Evolutionary conservation across 2,797 vertebrate species (phyloP), one percentile per base, ranked within the genome.

Genomic region (Artibeus lituratus): DNA sequence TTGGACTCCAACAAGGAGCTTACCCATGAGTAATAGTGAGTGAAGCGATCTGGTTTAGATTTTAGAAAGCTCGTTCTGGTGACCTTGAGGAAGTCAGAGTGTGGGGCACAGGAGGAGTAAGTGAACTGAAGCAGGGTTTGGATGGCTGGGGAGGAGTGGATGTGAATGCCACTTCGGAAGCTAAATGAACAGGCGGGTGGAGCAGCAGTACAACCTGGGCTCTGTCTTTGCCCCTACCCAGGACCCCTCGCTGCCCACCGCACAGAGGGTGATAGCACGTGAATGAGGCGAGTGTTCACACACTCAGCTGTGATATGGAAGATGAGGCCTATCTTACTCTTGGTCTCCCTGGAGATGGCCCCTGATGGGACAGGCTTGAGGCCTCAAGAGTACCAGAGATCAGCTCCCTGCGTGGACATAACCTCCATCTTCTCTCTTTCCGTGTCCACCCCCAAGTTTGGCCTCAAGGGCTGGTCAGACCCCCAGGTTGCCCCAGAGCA

Each of bases 391-490:
- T 42, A 69, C 78, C 29, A 67, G 78, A 80, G 70, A 94, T 86
- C 39, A 89, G 44, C 67, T 39, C 2, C 85, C 86, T 53, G 21
- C 8, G 0, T 5, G 86, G 73, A 59, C 90, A 95, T 35, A 51
- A 59, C 53, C 51, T 91, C 69, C 26, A 65, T 51, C 87, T 72
- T 87, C 72, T 88, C 67, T 89, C 62, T 89, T 80, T 93, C 81
- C 69, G n/a, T 51, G 84, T 92, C 85, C 42, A 70, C 11, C 39
- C 47, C 88, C 65, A 12, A 87, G 24, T 88, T 67, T 95, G 90
- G 88, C 88, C 96, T 95, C 90, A 53, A 78, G 47, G 85, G 94
- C 90, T 72, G n/a, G 53, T 59, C 72, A 92, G 76, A 59, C 69
- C 70, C 39, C 62, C 32, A 32, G 29, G 42, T 85, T 67, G 57